Percentiles rank a stretch among this genome's conserved stretches.
These are phyloP conservation scores for Atrina japonica DNA, from an alignment of 2,888 invertebrate species.

Conservation along the genomic window DNA sequence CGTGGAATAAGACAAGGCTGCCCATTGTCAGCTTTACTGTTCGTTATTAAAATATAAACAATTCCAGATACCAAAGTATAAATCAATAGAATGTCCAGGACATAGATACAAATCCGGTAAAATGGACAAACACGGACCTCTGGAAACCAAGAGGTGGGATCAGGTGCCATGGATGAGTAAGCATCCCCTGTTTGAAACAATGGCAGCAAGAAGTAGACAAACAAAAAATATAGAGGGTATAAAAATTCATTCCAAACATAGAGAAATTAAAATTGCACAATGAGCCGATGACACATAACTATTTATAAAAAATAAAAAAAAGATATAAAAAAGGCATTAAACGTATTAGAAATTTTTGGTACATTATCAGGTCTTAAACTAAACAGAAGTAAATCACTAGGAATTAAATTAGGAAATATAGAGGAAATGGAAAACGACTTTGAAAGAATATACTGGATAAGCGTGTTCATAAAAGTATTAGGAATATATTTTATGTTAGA, in stretches of 20 bases:
- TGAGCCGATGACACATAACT: constrained; percentile 5
- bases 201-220: not conserved
- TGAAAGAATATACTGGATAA: constrained; percentile 10
- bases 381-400: constrained; percentile 4
- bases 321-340: not conserved
- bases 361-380: constrained; percentile 1
- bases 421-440: not conserved
- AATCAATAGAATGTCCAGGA: too few species aligned
- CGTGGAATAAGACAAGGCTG: constrained; percentile 1
- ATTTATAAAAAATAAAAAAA: not conserved
- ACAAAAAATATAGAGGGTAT: not conserved
- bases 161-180: too few species aligned
- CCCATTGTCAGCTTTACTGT: too few species aligned
- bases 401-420: constrained; percentile 8
- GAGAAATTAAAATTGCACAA: too few species aligned
- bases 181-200: too few species aligned
- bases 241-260: not conserved
- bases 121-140: too few species aligned
- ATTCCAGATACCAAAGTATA: too few species aligned
- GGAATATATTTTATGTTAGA: constrained; percentile 14
- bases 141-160: too few species aligned
- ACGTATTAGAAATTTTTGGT: constrained; percentile 14
- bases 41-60: not conserved
- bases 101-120: too few species aligned
- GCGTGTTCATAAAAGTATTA: not conserved